Evolutionary conservation across 2,888 invertebrate genomes (phyloP), one percentile per base, ranked within the genome.

Genomic region (Aphodius granarius): DNA sequence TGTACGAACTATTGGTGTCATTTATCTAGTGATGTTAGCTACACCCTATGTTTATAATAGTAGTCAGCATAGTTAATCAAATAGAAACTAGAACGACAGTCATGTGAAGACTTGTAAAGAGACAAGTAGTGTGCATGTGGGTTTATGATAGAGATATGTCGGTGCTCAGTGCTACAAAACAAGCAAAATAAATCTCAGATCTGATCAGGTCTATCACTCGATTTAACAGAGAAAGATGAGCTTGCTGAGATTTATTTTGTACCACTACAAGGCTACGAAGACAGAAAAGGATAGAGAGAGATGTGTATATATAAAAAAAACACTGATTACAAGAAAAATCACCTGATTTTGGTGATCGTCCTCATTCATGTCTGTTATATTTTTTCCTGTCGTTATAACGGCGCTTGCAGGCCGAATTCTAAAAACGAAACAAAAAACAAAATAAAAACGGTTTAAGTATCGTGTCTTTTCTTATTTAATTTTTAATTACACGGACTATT

Each of bases 331-430:
- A 73, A 16, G 73, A 74, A 75, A 78, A 83, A 82, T 86, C 86
- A 86, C 86, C 86, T 86, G 86, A 78, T 81, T 85, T 78, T 83
- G 86, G 84, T 85, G 85, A 82, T 84, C 85, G 80, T 85, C 86
- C 77, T 85, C 83, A 81, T 83, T 84, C 81, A 83, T 78, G 78
- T 83, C 83, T 72, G 82, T 80, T 79, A 83, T 81, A 72, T 78
- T 81, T 85, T 86, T 85, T 78, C 84, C 82, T 73, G 79, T 66
- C 72, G 81, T 76, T 78, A 80, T 79, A 71, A 83, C 81, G 80
- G 84, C 85, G 80, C 85, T 86, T 77, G 85, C 81, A 72, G 86
- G 85, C 73, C 85, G 85, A 76, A 79, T 80, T 85, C 86, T 86
- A 86, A 77, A 84, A 83, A 75, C 17, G 73, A 75, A 71, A 75